A percentile compares a stretch with the other conserved stretches of the same genome.
Conservation (phyloP, 2,797 vertebrate species). For the Phoebastria nigripes region DNA sequence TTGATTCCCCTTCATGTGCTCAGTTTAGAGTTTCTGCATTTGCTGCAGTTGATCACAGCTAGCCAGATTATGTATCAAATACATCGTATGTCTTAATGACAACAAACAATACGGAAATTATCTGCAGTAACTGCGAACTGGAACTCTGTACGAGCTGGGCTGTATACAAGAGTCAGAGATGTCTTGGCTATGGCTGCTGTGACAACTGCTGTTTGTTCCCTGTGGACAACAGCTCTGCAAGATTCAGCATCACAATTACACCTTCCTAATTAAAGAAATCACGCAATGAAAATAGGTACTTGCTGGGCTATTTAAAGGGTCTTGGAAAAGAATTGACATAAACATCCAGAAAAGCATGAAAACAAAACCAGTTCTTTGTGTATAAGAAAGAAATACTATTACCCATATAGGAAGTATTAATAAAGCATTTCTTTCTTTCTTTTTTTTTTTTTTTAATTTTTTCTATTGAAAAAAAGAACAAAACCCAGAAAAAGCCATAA, state of each 20-base stretch:
- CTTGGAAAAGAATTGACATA: background rate
- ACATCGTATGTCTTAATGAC: background rate
- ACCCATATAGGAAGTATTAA: background rate
- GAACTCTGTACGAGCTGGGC: background rate
- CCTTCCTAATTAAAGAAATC: background rate
- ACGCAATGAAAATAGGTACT: background rate
- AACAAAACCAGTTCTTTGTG: background rate
- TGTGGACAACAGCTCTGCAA: background rate
- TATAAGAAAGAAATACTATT: background rate
- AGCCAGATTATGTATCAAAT: background rate
- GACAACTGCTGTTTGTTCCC: background rate
- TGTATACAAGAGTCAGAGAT: background rate
- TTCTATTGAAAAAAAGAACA: background rate
- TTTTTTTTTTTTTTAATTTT: too few relatives aligned
- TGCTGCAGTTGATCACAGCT: background rate
- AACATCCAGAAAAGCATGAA: background rate
- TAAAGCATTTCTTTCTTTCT: background rate
- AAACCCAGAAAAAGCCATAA: background rate
- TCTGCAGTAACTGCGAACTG: background rate
- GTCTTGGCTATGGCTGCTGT: background rate
- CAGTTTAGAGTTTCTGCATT: background rate
- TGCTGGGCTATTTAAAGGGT: background rate
- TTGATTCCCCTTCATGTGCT: background rate
- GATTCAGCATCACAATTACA: background rate
- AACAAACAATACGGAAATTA: background rate